Evolutionary conservation across 2,797 vertebrate species (phyloP).

Genomic region (Miichthys miiuy): DNA sequence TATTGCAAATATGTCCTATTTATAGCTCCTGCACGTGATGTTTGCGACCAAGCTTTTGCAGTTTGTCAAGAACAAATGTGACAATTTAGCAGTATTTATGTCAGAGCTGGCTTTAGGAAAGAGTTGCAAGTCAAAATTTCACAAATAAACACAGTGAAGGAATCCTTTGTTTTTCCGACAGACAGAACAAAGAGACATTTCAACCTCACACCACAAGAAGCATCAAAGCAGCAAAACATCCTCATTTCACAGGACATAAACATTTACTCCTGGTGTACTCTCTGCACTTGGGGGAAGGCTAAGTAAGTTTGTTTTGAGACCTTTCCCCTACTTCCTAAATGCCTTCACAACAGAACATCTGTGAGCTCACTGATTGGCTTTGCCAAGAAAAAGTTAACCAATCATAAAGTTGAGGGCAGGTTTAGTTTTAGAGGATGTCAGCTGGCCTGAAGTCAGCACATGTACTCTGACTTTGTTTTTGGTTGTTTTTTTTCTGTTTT

Average conservation of each 20-base stretch:
- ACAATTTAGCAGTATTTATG: slow-evolving; percentile 16
- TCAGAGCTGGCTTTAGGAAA: not conserved
- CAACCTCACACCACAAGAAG: slow-evolving; percentile 6
- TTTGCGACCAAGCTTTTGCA: not conserved
- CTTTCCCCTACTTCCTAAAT: slow-evolving; percentile 84
- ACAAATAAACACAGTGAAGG: not conserved
- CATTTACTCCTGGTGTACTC: slow-evolving; percentile 52
- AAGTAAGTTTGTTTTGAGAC: slow-evolving; percentile 73
- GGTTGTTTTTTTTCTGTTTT: not conserved
- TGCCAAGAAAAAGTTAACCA: slow-evolving; percentile 59
- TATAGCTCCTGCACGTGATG: not conserved
- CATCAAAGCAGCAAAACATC: slow-evolving; percentile 24
- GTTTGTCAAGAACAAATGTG: not conserved
- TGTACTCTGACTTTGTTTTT: slow-evolving; percentile 46
- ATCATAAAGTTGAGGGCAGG: slow-evolving; percentile 64
- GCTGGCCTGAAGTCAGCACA: slow-evolving; percentile 14
- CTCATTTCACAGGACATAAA: slow-evolving; percentile 48
- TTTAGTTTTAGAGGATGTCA: slow-evolving; percentile 43
- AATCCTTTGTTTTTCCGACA: slow-evolving; percentile 3
- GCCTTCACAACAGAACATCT: slow-evolving; percentile 54
- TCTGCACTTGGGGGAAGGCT: slow-evolving; percentile 62
- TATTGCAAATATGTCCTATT: not conserved
- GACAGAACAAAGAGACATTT: slow-evolving; percentile 15
- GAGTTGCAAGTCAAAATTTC: not conserved
- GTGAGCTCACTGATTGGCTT: slow-evolving; percentile 70